Base-by-base conservation (phyloP, 2,113 vertebrate genomes). In the Lethenteron camtschaticum region DNA sequence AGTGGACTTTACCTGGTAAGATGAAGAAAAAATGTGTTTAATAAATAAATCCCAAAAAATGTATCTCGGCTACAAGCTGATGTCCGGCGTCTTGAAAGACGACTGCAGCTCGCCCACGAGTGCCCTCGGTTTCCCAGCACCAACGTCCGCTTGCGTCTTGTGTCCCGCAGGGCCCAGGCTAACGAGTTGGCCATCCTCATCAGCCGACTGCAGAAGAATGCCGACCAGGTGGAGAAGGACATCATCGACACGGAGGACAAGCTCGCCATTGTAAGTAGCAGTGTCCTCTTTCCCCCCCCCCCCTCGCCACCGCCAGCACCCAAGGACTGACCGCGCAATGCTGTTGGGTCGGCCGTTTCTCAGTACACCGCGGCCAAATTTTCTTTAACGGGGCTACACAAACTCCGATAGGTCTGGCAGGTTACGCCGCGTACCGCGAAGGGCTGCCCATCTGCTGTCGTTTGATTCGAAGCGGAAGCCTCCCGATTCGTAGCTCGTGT, bases 221-320 rank as follows among this genome's bases (percentile, higher is more conserved):
- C 89, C 0, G 92, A 99, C 78, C 87, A 88, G 73, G 94, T 99
- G 83, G 90, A 99, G 76, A 89, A 85, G 74, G 86, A 87, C 79
- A 92, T 96, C n/a, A 80, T 84, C 71, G 89, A 94, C 66, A 78
- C 83, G 0, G 90, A 96, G 75, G 82, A 85, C 77, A 87, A 89
- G 70, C 83, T 96, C 77, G 89, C 90, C 66, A 89, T 81, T 1
- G 91, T 95, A 76, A 81, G 79, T 8, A 68, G 9, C n/a, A 13
- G 41, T 9, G 56, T 9, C 60, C 60, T 9, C 18, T 18, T n/a
- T n/a, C 4, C 60, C 14, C 18, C 18, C 60, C 60, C 8, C n/a
- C n/a, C n/a, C n/a, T 18, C 60, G n/a, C 63, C 9, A 66, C 18
- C 18, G 14, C 14, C 60, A 14, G 14, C 68, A 24, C 55, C 68